A percentile compares a stretch with the other conserved stretches of the same genome.
Evolutionary conservation across 2,113 vertebrate genomes (phyloP).

Genomic region (Barnardius zonarius): DNA sequence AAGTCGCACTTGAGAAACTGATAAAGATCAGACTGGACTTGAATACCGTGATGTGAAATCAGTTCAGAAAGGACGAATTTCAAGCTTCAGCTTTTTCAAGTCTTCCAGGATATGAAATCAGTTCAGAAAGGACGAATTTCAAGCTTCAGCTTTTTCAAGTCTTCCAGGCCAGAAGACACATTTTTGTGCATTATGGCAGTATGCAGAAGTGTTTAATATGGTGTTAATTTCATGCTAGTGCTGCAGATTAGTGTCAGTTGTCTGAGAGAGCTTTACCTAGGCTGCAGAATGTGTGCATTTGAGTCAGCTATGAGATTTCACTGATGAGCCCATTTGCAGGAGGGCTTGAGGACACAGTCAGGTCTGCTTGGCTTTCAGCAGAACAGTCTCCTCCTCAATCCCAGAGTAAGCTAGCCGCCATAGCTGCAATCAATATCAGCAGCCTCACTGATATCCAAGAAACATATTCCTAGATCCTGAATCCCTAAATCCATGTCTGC

Average conservation of each 20-base stretch:
- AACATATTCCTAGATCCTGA: not conserved
- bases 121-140: not conserved
- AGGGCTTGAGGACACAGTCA: fast-evolving
- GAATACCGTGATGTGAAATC: not conserved
- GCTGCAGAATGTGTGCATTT: fast-evolving
- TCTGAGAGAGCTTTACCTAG: not conserved
- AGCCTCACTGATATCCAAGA: not conserved
- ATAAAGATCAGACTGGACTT: not conserved
- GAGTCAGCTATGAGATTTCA: fast-evolving
- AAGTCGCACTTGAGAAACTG: not conserved
- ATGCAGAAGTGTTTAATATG: not conserved
- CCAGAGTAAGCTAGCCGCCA: fast-evolving
- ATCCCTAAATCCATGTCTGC: not conserved
- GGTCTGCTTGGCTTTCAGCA: not conserved
- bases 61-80: not conserved
- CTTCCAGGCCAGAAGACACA: not conserved
- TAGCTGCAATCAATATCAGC: too few relatives aligned
- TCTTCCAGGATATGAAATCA: not conserved
- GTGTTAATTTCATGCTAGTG: not conserved
- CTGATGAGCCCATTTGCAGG: not conserved
- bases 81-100: not conserved
- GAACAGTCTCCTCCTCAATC: not conserved
- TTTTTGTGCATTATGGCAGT: not conserved
- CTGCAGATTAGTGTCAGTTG: not conserved
- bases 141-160: not conserved